A percentile compares a stretch with the other conserved stretches of the same genome.
phyloP scores from a whole-genome alignment of 2,888 invertebrate genomes.

The Pinctada fucata region DNA sequence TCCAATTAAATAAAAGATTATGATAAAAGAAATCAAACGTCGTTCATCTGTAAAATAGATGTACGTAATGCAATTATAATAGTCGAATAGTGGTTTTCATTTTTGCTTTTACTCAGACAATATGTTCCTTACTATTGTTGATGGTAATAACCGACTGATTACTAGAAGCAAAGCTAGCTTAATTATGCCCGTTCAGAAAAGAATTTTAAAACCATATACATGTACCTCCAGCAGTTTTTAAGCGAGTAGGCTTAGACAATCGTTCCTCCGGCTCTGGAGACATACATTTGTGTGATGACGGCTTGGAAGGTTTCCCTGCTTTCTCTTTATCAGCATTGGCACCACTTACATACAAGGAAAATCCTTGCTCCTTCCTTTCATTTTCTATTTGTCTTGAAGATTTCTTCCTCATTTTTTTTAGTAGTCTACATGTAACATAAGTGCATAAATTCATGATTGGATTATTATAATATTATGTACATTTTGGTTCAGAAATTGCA shows the following conservation, averaged over 20 bases:
- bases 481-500: no score
- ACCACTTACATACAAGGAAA: constrained; percentile 75
- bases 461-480: not conserved
- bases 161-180: no score
- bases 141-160: no score
- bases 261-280: constrained; percentile 16
- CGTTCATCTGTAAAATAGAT: no score
- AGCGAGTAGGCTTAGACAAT: constrained; percentile 43
- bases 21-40: no score
- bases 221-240: constrained; percentile 67
- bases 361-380: constrained; percentile 75
- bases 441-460: not conserved
- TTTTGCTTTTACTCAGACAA: no score
- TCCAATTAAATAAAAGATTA: no score
- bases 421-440: constrained; percentile 53
- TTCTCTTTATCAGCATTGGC: constrained; percentile 60
- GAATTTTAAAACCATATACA: no score
- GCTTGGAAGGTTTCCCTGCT: constrained; percentile 18
- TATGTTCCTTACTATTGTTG: no score
- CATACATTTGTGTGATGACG: constrained; percentile 27
- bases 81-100: no score
- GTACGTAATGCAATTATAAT: no score
- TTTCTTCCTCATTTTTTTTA: constrained; percentile 70
- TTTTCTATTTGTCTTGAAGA: constrained; percentile 67
- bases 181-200: no score